Evolutionary conservation across 1,140 invertebrate genomes (phyloP).

Genomic region (Papilio polytes): DNA sequence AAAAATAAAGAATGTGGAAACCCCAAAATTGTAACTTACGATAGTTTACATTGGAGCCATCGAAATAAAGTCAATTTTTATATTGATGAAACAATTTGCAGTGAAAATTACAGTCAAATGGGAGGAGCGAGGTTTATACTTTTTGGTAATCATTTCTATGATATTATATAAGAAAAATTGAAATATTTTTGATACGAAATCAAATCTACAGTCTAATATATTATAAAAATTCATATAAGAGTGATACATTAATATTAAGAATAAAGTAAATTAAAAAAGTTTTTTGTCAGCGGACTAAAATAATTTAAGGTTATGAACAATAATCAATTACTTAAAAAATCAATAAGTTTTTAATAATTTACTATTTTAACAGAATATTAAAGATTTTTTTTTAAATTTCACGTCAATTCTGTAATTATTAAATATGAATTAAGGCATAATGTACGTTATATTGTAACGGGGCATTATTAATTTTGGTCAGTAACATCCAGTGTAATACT

Average conservation of each 20-base stretch:
- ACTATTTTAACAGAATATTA: too few relatives aligned
- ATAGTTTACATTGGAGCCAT: too few relatives aligned
- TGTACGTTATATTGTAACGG: not conserved
- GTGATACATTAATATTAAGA: not conserved
- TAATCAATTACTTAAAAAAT: not conserved
- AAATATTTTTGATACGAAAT: constrained; percentile 3
- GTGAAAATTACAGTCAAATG: not conserved
- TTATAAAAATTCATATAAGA: not conserved
- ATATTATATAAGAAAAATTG: not conserved
- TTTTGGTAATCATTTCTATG: not conserved
- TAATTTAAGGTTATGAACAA: too few relatives aligned
- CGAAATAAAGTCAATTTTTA: not conserved
- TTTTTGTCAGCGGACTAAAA: too few relatives aligned
- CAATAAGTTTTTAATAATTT: not conserved
- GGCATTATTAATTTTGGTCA: constrained; percentile 28
- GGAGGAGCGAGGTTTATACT: not conserved
- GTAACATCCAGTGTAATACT: constrained; percentile 21
- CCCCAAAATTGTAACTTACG: too few relatives aligned
- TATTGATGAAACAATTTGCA: not conserved
- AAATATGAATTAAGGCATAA: not conserved
- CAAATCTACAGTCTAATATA: not conserved
- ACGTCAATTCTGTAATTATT: too few relatives aligned
- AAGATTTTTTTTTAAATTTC: too few relatives aligned
- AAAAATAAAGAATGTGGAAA: too few relatives aligned
- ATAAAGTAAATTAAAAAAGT: too few relatives aligned